Evolutionary conservation across 2,888 invertebrate species (phyloP).

Genomic region (Amiota communis): DNA sequence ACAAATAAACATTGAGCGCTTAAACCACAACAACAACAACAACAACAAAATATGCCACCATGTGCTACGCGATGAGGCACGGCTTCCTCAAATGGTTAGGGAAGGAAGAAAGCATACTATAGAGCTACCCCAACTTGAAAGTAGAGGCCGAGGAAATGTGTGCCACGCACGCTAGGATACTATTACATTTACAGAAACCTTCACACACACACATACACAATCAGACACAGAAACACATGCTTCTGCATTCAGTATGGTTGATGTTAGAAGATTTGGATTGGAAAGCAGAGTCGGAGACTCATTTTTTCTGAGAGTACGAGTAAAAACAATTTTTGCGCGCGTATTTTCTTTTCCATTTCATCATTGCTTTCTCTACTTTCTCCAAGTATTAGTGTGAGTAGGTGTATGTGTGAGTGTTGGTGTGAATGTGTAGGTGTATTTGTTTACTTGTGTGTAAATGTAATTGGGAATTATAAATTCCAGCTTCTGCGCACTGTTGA

Average conservation of each 20-base stretch:
- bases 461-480: slow-evolving; percentile 4
- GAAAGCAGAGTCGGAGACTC: background rate
- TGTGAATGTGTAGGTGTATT: background rate
- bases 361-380: background rate
- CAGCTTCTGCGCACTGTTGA: slow-evolving; percentile 49
- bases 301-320: background rate
- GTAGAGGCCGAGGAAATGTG: slow-evolving; percentile 9
- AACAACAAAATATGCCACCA: slow-evolving; percentile 19
- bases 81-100: background rate
- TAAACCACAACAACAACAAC: background rate
- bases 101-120: background rate
- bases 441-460: background rate
- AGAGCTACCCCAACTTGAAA: background rate
- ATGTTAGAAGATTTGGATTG: background rate
- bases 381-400: background rate
- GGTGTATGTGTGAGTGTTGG: background rate
- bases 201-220: too few species aligned
- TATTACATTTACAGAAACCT: too few species aligned
- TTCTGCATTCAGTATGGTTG: too few species aligned
- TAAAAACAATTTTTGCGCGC: slow-evolving; percentile 10
- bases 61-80: slow-evolving; percentile 9
- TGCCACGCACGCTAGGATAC: background rate
- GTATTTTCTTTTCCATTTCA: slow-evolving; percentile 19
- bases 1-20: slow-evolving; percentile 14
- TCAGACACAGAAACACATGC: too few species aligned